Percentiles rank a stretch among this genome's conserved stretches.
Conservation (phyloP, 2,797 vertebrate genomes). For the Epinephelus malabaricus region DNA sequence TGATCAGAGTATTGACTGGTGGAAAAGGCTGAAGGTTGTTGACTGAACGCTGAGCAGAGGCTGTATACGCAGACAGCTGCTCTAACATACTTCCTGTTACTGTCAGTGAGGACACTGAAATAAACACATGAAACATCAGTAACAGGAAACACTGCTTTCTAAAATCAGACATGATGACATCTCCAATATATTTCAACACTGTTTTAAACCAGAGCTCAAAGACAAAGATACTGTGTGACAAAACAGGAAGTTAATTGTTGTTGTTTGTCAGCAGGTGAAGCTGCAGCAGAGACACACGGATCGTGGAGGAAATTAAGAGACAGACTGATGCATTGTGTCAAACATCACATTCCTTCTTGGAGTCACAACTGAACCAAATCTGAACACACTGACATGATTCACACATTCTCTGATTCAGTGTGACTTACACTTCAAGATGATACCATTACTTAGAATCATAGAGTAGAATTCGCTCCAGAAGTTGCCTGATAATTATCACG, state of each 20-base stretch:
- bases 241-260: neutral
- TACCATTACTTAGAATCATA: too few relatives aligned
- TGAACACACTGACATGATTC: too few relatives aligned
- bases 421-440: too few relatives aligned
- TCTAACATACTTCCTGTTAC: slow-evolving; percentile 6
- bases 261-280: neutral
- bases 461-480: too few relatives aligned
- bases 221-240: neutral
- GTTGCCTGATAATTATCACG: too few relatives aligned
- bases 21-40: slow-evolving; percentile 39
- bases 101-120: neutral
- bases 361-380: too few relatives aligned
- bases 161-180: neutral
- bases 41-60: neutral
- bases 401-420: too few relatives aligned
- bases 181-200: too few relatives aligned
- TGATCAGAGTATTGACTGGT: slow-evolving; percentile 37
- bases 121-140: neutral
- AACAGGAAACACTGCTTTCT: neutral
- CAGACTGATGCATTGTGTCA: too few relatives aligned
- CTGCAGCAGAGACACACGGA: too few relatives aligned
- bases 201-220: neutral
- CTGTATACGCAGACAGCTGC: neutral
- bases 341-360: too few relatives aligned
- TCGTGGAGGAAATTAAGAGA: too few relatives aligned